Evolutionary conservation across 2,797 vertebrate genomes (phyloP).

Genomic region (Cynopterus sphinx): DNA sequence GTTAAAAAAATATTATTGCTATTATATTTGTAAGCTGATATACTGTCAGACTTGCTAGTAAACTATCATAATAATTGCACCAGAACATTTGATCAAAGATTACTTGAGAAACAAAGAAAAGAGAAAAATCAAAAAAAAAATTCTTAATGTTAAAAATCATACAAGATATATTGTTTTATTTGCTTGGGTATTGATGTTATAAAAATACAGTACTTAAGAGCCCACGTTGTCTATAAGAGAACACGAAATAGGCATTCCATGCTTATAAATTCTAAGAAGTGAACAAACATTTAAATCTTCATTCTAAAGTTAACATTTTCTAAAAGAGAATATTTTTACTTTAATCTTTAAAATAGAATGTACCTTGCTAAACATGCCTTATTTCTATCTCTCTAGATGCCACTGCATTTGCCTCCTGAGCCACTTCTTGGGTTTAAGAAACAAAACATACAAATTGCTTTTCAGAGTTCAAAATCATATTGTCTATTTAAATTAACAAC

Average conservation of each 20-base stretch:
- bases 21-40: background rate
- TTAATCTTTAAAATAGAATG: conserved; percentile 25
- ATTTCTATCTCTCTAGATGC: background rate
- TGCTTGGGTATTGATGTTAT: background rate
- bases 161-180: background rate
- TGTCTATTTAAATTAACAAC: conserved; percentile 43
- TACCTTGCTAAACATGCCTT: background rate
- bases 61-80: background rate
- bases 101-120: background rate
- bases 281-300: conserved; percentile 43
- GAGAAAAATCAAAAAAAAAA: background rate
- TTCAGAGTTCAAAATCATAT: background rate
- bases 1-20: background rate
- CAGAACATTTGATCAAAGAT: background rate
- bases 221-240: background rate
- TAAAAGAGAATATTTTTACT: conserved; percentile 28
- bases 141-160: background rate
- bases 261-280: conserved; percentile 41
- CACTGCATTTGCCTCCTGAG: conserved; percentile 11
- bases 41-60: background rate
- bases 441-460: background rate
- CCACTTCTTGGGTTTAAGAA: conserved; percentile 12
- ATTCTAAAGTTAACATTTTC: conserved; percentile 31
- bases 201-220: background rate
- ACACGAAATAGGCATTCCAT: background rate